Evolutionary conservation across 2,113 vertebrate genomes (phyloP).

Genomic region (Orientallactaga bullata): DNA sequence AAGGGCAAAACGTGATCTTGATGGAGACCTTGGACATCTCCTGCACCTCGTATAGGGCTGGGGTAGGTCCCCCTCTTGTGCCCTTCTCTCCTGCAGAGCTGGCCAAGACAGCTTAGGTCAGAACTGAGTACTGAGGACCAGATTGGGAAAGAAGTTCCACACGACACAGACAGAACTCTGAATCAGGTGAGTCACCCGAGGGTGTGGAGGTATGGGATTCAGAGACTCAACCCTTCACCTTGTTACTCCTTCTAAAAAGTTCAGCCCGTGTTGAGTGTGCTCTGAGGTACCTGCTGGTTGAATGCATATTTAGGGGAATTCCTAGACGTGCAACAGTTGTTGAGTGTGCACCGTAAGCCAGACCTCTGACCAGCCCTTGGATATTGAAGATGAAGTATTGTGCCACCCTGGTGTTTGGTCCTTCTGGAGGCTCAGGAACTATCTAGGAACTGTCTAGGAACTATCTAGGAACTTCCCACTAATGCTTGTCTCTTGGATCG

Average conservation of each 20-base stretch:
- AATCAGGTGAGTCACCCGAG: not conserved
- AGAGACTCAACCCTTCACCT: too few species aligned
- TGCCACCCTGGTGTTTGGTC: not conserved
- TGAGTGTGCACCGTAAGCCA: not conserved
- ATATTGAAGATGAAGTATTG: not conserved
- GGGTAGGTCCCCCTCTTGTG: not conserved
- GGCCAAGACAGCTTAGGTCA: not conserved
- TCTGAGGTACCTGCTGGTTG: too few species aligned
- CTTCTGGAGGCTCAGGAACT: not conserved
- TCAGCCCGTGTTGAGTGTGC: not conserved
- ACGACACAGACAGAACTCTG: accelerated
- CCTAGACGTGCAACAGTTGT: accelerated
- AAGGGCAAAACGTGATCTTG: not conserved
- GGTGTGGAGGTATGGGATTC: too few species aligned
- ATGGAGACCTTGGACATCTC: not conserved
- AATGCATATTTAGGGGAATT: not conserved
- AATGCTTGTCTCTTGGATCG: not conserved
- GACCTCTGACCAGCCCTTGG: not conserved
- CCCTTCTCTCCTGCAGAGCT: not conserved
- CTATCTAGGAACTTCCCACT: not conserved
- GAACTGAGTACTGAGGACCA: accelerated
- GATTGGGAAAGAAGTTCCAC: too few species aligned
- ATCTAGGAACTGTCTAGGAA: not conserved
- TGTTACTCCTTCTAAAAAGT: too few species aligned
- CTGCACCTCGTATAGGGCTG: too few species aligned